Evolutionary conservation across 2,888 invertebrate genomes (phyloP).

Genomic region (Trachelus troglodyta): DNA sequence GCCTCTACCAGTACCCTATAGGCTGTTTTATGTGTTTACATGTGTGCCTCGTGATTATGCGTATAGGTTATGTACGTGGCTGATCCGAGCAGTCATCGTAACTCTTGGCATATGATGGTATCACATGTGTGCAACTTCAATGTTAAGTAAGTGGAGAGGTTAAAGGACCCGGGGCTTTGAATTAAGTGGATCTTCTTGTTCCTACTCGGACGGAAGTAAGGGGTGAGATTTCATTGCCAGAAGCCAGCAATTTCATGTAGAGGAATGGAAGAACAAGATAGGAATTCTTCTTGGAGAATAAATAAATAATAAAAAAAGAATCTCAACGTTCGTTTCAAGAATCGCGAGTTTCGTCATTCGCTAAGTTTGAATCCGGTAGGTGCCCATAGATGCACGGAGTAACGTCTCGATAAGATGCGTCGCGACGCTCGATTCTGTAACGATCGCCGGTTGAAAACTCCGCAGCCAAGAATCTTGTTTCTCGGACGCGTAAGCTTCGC

Average conservation of each 20-base stretch:
- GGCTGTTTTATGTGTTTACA: not conserved
- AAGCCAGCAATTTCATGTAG: not conserved
- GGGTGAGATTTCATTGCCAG: not conserved
- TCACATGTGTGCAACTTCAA: not conserved
- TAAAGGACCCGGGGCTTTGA: not conserved
- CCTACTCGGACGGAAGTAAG: not conserved
- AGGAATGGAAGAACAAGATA: not conserved
- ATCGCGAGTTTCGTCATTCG: not conserved
- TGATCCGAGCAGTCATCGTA: not conserved
- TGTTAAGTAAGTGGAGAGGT: not conserved
- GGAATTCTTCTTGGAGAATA: not conserved
- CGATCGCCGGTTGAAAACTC: not conserved
- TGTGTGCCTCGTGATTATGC: not conserved
- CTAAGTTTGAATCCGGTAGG: not conserved
- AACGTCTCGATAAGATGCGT: not conserved
- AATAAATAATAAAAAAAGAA: not conserved
- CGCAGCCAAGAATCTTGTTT: not conserved
- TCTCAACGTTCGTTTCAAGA: not conserved
- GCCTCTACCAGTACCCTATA: not conserved
- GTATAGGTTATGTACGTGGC: not conserved
- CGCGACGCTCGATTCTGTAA: not conserved
- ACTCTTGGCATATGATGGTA: not conserved
- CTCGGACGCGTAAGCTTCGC: not conserved
- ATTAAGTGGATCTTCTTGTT: slow-evolving; percentile 2
- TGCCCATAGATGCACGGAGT: not conserved